A percentile compares a stretch with the other conserved stretches of the same genome.
Conservation (phyloP, 2,113 vertebrate genomes). For the Passer montanus region DNA sequence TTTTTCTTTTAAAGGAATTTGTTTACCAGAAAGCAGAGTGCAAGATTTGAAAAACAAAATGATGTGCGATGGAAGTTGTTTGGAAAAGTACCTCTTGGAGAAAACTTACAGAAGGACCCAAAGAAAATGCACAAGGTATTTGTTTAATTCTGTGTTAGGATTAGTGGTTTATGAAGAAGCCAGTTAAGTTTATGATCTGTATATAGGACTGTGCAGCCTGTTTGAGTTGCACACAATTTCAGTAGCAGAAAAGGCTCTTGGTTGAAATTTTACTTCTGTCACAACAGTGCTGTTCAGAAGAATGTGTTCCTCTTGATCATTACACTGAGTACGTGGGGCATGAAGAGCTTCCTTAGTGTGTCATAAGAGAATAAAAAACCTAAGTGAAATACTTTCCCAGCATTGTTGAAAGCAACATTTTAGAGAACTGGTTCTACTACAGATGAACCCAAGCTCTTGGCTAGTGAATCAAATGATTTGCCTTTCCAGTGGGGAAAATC, state of each 20-base stretch:
- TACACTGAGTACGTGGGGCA: neutral
- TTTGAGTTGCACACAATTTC: neutral
- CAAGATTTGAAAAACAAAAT: constrained; percentile 75
- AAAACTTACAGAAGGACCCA: constrained; percentile 79
- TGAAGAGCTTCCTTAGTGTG: neutral
- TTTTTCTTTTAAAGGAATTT: constrained; percentile 79
- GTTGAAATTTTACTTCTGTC: neutral
- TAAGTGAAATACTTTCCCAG: neutral
- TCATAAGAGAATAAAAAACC: neutral
- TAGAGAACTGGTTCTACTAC: neutral
- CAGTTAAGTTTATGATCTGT: neutral
- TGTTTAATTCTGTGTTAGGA: neutral
- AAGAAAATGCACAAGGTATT: constrained; percentile 86
- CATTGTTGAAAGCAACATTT: neutral
- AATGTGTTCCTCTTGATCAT: neutral
- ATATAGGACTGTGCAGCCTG: neutral
- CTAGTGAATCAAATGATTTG: neutral
- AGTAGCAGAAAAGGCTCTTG: neutral
- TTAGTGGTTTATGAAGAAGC: neutral
- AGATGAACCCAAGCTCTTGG: neutral
- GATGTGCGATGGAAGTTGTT: constrained; percentile 92
- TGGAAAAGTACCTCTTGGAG: constrained; percentile 82
- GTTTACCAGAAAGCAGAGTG: constrained; percentile 86
- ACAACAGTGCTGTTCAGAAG: neutral
- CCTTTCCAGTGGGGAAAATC: neutral